Percentiles rank a stretch among this genome's conserved stretches.
These are phyloP conservation scores for Ptychochromis oligacanthus DNA, from an alignment of 2,113 vertebrate species.

Conservation along the genomic window DNA sequence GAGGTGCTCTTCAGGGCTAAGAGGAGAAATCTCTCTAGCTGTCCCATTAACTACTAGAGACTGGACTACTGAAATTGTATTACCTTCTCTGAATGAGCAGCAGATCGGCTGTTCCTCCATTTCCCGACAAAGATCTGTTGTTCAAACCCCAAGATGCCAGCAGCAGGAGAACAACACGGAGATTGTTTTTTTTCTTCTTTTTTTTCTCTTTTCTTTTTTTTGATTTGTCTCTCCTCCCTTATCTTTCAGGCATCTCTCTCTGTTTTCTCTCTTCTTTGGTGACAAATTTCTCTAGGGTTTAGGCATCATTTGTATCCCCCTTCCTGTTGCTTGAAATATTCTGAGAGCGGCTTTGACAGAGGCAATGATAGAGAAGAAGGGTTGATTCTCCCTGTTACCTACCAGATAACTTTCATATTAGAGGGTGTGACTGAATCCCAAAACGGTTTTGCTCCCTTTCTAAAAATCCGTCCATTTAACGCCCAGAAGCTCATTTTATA, in stretches of 20 bases:
- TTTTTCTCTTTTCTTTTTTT: too few relatives aligned
- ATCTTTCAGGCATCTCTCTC: conserved; percentile 45
- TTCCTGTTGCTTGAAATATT: conserved; percentile 29
- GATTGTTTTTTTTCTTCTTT: conserved; percentile 56
- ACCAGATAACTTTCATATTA: conserved; percentile 12
- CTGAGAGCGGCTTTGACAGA: conserved; percentile 17
- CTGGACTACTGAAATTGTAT: conserved; percentile 56
- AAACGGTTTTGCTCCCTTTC: background rate
- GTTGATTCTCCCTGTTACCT: conserved; percentile 19
- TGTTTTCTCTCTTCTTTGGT: conserved; percentile 20
- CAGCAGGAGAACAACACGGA: conserved; percentile 27
- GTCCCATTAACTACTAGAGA: conserved; percentile 51
- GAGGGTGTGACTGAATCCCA: background rate
- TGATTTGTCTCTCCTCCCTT: conserved; percentile 36
- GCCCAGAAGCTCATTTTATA: background rate
- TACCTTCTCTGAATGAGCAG: conserved; percentile 38
- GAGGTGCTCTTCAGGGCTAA: conserved; percentile 48
- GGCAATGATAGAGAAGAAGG: conserved; percentile 16
- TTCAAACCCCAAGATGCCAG: conserved; percentile 28
- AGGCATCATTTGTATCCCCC: conserved; percentile 30
- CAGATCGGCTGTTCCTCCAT: conserved; percentile 29
- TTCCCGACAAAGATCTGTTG: conserved; percentile 47
- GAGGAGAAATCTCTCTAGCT: conserved; percentile 38
- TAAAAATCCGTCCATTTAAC: conserved; percentile 3
- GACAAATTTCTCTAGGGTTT: conserved; percentile 48